Evolutionary conservation across 2,888 invertebrate species (phyloP).

Genomic region (Hypercompe scribonia): DNA sequence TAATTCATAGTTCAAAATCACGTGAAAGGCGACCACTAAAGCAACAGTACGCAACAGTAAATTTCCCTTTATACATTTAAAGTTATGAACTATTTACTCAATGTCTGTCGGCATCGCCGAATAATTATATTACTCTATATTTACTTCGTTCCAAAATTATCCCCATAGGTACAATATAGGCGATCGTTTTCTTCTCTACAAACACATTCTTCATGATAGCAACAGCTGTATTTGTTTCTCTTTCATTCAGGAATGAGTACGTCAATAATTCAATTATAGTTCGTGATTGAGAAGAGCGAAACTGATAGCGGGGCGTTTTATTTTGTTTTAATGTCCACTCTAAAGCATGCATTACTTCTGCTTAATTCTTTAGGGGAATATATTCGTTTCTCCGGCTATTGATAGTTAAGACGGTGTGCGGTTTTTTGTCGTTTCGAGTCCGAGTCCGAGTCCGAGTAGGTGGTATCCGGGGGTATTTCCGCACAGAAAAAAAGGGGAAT

Average conservation of each 20-base stretch:
- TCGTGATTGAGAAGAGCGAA: constrained; percentile 1
- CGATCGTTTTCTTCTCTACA: constrained; percentile 3
- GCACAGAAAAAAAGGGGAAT: too few relatives aligned
- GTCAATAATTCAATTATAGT: background rate
- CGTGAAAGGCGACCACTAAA: background rate
- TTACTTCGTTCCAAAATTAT: constrained; percentile 14
- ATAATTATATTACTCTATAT: constrained; percentile 9
- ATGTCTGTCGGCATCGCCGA: constrained; percentile 2
- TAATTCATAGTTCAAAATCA: background rate
- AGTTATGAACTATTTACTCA: constrained; percentile 12
- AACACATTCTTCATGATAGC: constrained; percentile 1
- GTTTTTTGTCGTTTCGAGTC: too few relatives aligned
- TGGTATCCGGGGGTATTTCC: too few relatives aligned
- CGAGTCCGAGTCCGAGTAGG: too few relatives aligned
- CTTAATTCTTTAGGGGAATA: too few relatives aligned
- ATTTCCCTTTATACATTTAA: constrained; percentile 1
- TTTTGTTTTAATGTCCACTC: background rate
- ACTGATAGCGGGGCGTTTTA: background rate
- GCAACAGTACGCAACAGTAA: background rate
- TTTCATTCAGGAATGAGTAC: constrained; percentile 1
- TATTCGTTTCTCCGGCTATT: too few relatives aligned
- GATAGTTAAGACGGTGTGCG: too few relatives aligned
- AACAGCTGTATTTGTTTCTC: constrained; percentile 9
- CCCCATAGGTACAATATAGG: constrained; percentile 4
- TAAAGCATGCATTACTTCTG: too few relatives aligned